Base-by-base conservation (phyloP, 2,113 vertebrate species). In the Pelusios castaneus region DNA sequence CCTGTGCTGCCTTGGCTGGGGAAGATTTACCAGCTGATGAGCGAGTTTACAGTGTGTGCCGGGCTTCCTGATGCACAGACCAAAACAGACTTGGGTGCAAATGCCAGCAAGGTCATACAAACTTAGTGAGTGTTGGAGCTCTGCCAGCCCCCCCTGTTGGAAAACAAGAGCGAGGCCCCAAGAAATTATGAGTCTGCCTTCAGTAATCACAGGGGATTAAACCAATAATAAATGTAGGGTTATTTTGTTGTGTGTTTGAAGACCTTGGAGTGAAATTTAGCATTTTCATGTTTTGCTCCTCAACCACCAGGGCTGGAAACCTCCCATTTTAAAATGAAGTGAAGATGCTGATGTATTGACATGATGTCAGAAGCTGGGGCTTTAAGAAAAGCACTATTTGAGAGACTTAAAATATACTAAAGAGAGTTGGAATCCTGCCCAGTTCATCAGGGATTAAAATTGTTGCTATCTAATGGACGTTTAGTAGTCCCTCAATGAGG, bases 401-500 rank as follows among this genome's bases (percentile, higher is more conserved):
- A 10, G 22, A 27, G 41, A 45, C 12, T 45, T 45, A 43, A 25
- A 45, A 29, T 43, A 16, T 43, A 76, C 45, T 43, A 11, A 27
- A 43, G 41, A 43, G 25, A 76, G 41, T 21, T 45, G 73, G 73
- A 76, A 76, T 45, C 73, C 25, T 45, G 73, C 24, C 38, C 6
- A 45, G 41, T 27, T 76, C 41, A 45, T 5, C 12, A 43, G 73
- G 38, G 11, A 14, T 45, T 43, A 45, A 76, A 43, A 2, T 10
- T 47, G 43, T 2, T 24, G 16, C 8, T 12, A 17, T 2, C 8
- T 13, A 52, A 27, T 0, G 0, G 27, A 16, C 12, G 1, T 1
- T n/a, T 8, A 25, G 16, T 43, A 31, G 38, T 16, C 14, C 27
- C 51, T 51, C 51, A 16, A 17, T 52, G 51, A 52, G 14, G 51